phyloP scores from a whole-genome alignment of 2,797 vertebrate genomes.

The Lemur catta region DNA sequence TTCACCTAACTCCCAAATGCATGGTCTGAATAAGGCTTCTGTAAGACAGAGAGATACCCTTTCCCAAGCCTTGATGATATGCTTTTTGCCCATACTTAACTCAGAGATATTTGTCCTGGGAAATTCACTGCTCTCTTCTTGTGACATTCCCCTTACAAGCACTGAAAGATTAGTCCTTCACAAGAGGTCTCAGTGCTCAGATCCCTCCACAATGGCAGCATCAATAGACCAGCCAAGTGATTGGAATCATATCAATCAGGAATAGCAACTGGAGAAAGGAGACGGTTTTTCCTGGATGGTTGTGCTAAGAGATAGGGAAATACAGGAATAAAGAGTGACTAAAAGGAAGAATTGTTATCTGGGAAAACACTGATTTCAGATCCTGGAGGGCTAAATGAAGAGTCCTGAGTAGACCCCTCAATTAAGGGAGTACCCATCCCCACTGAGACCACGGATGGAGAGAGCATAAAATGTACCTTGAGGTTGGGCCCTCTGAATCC shows the following conservation, averaged over 20 bases:
- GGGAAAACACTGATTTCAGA: background rate
- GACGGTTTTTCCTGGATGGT: background rate
- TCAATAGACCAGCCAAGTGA: background rate
- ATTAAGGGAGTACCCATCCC: background rate
- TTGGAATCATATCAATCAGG: background rate
- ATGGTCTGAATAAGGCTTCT: background rate
- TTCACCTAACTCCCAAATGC: background rate
- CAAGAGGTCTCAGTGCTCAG: background rate
- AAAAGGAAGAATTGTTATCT: background rate
- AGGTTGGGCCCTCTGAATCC: background rate
- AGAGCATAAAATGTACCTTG: background rate
- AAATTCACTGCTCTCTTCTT: background rate
- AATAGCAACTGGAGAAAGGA: background rate
- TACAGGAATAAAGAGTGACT: background rate
- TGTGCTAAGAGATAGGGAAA: slow-evolving; percentile 5
- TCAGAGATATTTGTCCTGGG: background rate
- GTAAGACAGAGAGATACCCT: background rate
- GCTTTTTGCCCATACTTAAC: background rate
- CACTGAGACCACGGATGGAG: background rate
- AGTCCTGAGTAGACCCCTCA: background rate
- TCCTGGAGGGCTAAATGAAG: background rate
- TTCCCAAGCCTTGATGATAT: background rate
- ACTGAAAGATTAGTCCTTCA: background rate
- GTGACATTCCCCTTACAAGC: background rate
- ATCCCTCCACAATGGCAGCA: background rate